Evolutionary conservation across 2,888 invertebrate species (phyloP).

Genomic region (Ophion ellenae): DNA sequence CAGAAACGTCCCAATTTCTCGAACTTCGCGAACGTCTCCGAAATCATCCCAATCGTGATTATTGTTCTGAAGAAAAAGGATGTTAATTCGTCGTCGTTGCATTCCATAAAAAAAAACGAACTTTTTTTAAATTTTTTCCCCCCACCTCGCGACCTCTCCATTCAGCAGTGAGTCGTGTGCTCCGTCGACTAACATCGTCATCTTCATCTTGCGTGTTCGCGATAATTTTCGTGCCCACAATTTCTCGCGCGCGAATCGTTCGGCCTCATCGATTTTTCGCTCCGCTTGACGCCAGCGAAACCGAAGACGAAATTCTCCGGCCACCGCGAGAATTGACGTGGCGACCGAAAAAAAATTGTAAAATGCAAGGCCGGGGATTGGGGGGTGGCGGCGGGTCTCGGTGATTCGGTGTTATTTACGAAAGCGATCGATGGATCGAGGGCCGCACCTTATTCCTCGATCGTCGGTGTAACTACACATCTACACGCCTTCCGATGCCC

Average conservation of each 20-base stretch:
- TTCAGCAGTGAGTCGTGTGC: no score
- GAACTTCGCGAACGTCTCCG: no score
- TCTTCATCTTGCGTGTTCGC: no score
- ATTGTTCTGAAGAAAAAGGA: no score
- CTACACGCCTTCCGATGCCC: constrained; percentile 46
- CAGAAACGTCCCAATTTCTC: no score
- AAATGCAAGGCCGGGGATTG: background rate
- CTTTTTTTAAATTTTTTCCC: no score
- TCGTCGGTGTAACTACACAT: constrained; percentile 6
- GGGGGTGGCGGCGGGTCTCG: no score
- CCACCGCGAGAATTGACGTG: background rate
- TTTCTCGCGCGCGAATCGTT: background rate
- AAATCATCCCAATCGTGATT: no score
- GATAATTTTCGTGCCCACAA: background rate
- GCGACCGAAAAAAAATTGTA: background rate
- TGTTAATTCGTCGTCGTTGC: no score
- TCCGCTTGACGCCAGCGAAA: background rate
- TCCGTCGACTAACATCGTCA: no score
- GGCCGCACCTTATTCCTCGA: constrained; percentile 47
- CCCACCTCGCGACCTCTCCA: no score
- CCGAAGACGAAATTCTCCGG: background rate
- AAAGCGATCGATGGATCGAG: constrained; percentile 51
- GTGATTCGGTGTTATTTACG: background rate
- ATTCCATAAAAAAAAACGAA: no score
- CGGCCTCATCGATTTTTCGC: background rate